Evolutionary conservation across 2,797 vertebrate genomes (phyloP).

Genomic region (Gadopsis bispinosus): DNA sequence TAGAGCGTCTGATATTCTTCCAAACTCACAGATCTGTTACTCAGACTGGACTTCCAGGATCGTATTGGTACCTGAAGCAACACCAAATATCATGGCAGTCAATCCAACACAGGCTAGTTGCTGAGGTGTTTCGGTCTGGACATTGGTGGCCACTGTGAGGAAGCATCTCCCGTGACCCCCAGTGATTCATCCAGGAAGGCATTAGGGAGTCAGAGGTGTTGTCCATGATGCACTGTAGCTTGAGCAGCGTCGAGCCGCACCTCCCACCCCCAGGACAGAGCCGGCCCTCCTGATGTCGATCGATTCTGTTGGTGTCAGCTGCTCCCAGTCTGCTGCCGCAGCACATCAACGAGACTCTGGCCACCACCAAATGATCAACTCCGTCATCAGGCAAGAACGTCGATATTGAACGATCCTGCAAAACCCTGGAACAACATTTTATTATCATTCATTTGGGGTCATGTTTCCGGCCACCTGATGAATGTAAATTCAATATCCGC

Average conservation of each 20-base stretch:
- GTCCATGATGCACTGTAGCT: neutral
- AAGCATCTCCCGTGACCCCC: too few species aligned
- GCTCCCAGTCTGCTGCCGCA: constrained; percentile 28
- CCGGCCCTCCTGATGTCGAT: neutral
- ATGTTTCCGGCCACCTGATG: too few species aligned
- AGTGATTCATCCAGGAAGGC: neutral
- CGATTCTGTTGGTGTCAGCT: constrained; percentile 35
- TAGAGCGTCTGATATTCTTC: too few species aligned
- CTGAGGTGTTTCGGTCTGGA: constrained; percentile 3
- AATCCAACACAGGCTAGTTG: neutral
- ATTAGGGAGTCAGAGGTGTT: neutral
- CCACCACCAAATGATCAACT: constrained; percentile 3
- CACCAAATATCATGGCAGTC: too few species aligned
- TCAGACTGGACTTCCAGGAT: neutral
- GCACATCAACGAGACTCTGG: constrained; percentile 17
- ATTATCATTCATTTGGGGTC: neutral
- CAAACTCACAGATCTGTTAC: neutral
- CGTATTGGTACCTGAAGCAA: too few species aligned
- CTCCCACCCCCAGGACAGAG: neutral
- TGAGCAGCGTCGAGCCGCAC: neutral
- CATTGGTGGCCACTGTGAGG: neutral
- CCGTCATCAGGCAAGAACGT: neutral
- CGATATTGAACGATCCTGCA: neutral
- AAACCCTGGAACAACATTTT: neutral
- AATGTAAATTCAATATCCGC: too few species aligned